Evolutionary conservation across 2,113 vertebrate genomes (phyloP).

Genomic region (Diphyllodes magnificus): DNA sequence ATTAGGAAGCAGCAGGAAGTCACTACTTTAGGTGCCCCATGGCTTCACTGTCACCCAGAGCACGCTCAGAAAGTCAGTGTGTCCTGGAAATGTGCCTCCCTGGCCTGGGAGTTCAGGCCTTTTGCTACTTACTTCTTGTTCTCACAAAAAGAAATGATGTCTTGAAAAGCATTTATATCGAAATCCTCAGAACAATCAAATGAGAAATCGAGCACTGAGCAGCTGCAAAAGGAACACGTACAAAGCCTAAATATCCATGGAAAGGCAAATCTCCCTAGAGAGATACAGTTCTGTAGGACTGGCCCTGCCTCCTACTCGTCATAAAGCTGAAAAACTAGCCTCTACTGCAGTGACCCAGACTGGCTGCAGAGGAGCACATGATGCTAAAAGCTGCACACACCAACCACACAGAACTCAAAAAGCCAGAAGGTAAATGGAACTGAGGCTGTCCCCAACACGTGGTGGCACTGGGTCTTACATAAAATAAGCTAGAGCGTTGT

Average conservation of each 20-base stretch:
- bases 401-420: not conserved
- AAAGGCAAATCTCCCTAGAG: not conserved
- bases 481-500: not conserved
- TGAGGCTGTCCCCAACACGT: not conserved
- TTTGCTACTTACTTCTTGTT: conserved; percentile 94
- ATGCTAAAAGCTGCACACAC: not conserved
- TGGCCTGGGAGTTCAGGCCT: conserved; percentile 26
- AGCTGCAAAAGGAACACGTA: conserved; percentile 82
- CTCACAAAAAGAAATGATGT: conserved; percentile 98
- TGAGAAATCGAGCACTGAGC: conserved; percentile 97
- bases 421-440: not conserved
- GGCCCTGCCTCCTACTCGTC: not conserved
- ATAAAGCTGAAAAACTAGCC: not conserved
- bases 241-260: conserved; percentile 31
- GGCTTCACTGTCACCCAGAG: not conserved
- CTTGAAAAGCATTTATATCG: conserved; percentile 94
- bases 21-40: not conserved
- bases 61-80: not conserved
- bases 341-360: not conserved
- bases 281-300: not conserved
- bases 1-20: not conserved
- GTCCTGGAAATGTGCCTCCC: conserved; percentile 60
- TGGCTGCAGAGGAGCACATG: not conserved
- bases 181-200: conserved; percentile 97
- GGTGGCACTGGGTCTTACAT: not conserved